phyloP scores from a whole-genome alignment of 2,888 invertebrate species.

The Andrena dorsata region DNA sequence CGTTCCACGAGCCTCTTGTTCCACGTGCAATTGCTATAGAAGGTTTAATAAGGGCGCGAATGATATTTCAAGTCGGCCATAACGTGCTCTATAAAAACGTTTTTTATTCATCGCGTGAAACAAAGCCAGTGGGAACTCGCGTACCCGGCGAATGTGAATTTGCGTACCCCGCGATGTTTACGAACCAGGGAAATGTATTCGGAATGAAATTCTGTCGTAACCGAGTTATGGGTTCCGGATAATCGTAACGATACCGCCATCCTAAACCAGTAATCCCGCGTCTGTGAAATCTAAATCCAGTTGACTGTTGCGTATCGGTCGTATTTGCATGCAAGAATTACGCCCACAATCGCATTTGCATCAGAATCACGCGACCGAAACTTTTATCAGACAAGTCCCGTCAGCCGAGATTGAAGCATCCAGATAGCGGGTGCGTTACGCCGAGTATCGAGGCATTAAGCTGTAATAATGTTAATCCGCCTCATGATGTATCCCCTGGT shows the following conservation, averaged over 20 bases:
- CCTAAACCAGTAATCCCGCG: background rate
- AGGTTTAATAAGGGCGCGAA: too few relatives aligned
- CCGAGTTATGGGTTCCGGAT: background rate
- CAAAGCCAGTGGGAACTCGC: too few relatives aligned
- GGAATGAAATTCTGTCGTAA: background rate
- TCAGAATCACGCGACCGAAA: conserved; percentile 11
- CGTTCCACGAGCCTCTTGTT: too few relatives aligned
- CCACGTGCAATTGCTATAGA: too few relatives aligned
- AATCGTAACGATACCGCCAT: conserved; percentile 11
- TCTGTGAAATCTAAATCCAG: background rate
- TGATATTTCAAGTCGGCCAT: too few relatives aligned
- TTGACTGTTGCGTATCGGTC: conserved; percentile 13
- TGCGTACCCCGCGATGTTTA: background rate
- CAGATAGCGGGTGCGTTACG: background rate
- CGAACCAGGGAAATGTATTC: conserved; percentile 5
- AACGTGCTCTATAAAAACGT: too few relatives aligned
- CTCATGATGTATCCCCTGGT: background rate
- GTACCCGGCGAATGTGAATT: background rate
- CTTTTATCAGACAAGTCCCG: conserved; percentile 6
- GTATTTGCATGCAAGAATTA: conserved; percentile 28
- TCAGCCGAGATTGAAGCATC: background rate
- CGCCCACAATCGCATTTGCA: conserved; percentile 9
- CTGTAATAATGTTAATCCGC: background rate
- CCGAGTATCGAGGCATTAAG: background rate
- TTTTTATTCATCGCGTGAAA: too few relatives aligned